Evolutionary conservation across 1,140 invertebrate genomes (phyloP).

Genomic region (Drosophila subpulchrella): DNA sequence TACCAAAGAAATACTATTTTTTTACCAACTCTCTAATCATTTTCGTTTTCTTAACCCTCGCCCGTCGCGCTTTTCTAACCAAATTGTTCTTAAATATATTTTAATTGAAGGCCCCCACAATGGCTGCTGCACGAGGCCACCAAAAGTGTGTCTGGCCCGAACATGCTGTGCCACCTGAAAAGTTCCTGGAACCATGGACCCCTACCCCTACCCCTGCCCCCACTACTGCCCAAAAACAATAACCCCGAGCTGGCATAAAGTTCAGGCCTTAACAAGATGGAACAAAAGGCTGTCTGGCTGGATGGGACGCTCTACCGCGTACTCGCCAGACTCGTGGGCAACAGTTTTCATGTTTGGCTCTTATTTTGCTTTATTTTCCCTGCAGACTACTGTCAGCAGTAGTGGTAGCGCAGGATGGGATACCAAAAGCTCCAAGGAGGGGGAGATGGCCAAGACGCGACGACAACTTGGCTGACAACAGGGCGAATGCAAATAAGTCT

Average conservation of each 20-base stretch:
- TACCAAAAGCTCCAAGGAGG: too few relatives aligned
- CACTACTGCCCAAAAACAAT: conserved; percentile 64
- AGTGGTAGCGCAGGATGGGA: too few relatives aligned
- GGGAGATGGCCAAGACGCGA: conserved; percentile 3
- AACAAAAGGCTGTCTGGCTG: conserved; percentile 67
- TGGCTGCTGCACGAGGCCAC: conserved; percentile 59
- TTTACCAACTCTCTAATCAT: neutral
- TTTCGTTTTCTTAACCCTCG: neutral
- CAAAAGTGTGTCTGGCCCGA: conserved; percentile 75
- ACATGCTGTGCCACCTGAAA: conserved; percentile 82
- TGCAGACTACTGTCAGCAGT: conserved; percentile 63
- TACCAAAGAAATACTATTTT: neutral
- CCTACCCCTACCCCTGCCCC: too few relatives aligned
- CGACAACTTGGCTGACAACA: conserved; percentile 57
- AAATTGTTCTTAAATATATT: conserved; percentile 74
- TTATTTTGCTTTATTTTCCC: conserved; percentile 25
- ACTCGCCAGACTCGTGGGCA: conserved; percentile 80
- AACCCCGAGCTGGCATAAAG: conserved; percentile 71
- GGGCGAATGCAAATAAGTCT: conserved; percentile 75
- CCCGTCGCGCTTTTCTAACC: conserved; percentile 9
- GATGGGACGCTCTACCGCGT: conserved; percentile 43
- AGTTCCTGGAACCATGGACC: conserved; percentile 73
- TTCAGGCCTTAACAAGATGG: conserved; percentile 80
- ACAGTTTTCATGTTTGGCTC: conserved; percentile 77
- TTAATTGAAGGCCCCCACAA: conserved; percentile 72